Evolutionary conservation across 2,113 vertebrate species (phyloP), one percentile per base, ranked within the genome.

Genomic region (Corythornis madagascariensis): DNA sequence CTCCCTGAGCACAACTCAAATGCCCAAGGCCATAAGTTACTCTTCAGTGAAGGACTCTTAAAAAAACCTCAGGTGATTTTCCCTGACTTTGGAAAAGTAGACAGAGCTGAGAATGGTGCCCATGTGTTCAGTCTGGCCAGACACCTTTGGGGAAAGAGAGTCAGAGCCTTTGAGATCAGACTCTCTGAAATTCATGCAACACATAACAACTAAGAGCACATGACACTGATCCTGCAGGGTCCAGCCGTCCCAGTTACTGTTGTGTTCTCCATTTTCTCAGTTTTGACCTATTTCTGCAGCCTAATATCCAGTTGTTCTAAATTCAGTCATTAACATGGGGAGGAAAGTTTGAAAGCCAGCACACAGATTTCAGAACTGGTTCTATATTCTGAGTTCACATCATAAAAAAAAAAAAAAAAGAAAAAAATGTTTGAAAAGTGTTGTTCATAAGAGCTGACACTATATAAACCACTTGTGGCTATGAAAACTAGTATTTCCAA

Each of bases 241-340:
- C 75, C 60, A 84, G 29, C 66, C 1, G 9, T 55, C 52, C 71
- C 74, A 90, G 60, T 87, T 91, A 57, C 29, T 28, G 59, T 14
- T 60, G 67, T 42, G 16, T n/a, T 87, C 67, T 90, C 47, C 6
- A 4, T 75, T 57, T 86, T 47, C 78, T 85, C 66, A 71, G 15
- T 28, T 88, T 66, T 50, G 75, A 59, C 72, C 92, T 71, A 83
- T 29, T 95, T 95, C 83, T 86, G 29, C 61, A 88, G 57, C 42
- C 67, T 31, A 83, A 87, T 67, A 89, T 5, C 22, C 81, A 25
- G 22, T 79, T 71, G 43, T 75, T 57, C 77, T 35, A 45, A 33
- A 87, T 25, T 60, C 66, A 86, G 7, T 74, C 8, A 0, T 48
- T 69, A 89, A 56, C 53, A 67, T 0, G 0, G 24, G 53, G 21